A percentile compares a stretch with the other conserved stretches of the same genome.
Evolutionary conservation across 2,113 vertebrate species (phyloP).

Genomic region (Dipodomys ordii): DNA sequence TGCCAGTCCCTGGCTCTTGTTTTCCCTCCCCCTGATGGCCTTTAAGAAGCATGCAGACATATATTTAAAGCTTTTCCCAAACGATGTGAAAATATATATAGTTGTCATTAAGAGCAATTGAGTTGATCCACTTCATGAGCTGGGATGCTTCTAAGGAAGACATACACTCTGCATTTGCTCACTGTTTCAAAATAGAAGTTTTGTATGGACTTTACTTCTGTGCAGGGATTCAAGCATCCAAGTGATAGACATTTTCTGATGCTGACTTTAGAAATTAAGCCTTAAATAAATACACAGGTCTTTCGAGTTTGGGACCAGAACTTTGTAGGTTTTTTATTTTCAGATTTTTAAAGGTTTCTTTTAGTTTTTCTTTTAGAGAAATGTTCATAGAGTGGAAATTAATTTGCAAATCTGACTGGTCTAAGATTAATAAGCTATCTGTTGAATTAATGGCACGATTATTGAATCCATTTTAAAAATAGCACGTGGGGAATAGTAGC

Average conservation of each 20-base stretch:
- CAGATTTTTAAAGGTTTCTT: not conserved
- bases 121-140: constrained; percentile 3
- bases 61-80: constrained; percentile 10
- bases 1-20: not conserved
- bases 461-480: constrained; percentile 56
- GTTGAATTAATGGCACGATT: constrained; percentile 47
- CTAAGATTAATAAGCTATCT: not conserved
- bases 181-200: constrained; percentile 35
- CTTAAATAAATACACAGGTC: not conserved
- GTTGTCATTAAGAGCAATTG: not conserved
- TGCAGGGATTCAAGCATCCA: not conserved
- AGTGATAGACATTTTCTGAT: not conserved
- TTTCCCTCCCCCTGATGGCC: not conserved
- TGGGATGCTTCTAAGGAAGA: constrained; percentile 7
- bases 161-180: constrained; percentile 35
- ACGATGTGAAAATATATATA: not conserved
- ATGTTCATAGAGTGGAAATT: constrained; percentile 37
- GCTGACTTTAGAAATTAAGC: not conserved
- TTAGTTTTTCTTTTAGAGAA: constrained; percentile 3
- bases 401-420: constrained; percentile 21
- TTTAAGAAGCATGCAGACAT: not conserved
- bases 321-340: not conserved
- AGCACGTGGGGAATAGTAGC: not conserved
- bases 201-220: constrained; percentile 42
- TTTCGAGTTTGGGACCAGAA: not conserved